Evolutionary conservation across 1,140 invertebrate genomes (phyloP), one percentile per base, ranked within the genome.

Genomic region (Sitobion miscanthi): DNA sequence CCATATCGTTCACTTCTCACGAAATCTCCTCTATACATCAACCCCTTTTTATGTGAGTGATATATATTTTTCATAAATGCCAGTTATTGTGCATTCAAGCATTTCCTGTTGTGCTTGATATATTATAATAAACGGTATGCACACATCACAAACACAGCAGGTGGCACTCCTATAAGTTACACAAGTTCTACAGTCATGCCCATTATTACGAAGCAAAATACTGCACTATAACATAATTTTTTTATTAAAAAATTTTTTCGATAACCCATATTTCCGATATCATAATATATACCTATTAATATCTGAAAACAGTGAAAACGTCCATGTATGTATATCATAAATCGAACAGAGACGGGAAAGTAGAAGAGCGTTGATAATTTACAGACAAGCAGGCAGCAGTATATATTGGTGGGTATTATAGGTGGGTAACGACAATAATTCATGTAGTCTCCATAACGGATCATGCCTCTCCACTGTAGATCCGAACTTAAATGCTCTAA

Each of bases 81-180:
- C n/a, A n/a, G 86, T 88, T 42, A 42, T 42, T 52, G 49, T 54
- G n/a, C 20, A n/a, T 52, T 88, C 47, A 30, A 88, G 86, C 35
- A 88, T 35, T 88, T 88, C 86, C 20, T 88, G 86, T 88, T n/a
- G 20, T 52, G 47, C 47, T 49, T 45, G 23, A 45, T 42, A 86
- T 42, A 45, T 69, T 9, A 42, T 21, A 83, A 42, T 23, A 85
- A 4, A 30, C 23, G 3, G 4, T n/a, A n/a, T 45, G 23, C n/a
- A 54, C n/a, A 89, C 23, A 38, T 38, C 52, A 89, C 6, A 42
- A 9, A 25, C 88, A 38, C 88, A 42, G 35, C 49, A 57, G 52
- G 88, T 89, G 88, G 88, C n/a, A 89, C 45, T 57, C 52, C 52
- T 54, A 42, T 89, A 57, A 52, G 30, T 88, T 89, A 89, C 8